Base-by-base conservation (phyloP, 2,888 invertebrate species). In the Catotricha subobsoleta region DNA sequence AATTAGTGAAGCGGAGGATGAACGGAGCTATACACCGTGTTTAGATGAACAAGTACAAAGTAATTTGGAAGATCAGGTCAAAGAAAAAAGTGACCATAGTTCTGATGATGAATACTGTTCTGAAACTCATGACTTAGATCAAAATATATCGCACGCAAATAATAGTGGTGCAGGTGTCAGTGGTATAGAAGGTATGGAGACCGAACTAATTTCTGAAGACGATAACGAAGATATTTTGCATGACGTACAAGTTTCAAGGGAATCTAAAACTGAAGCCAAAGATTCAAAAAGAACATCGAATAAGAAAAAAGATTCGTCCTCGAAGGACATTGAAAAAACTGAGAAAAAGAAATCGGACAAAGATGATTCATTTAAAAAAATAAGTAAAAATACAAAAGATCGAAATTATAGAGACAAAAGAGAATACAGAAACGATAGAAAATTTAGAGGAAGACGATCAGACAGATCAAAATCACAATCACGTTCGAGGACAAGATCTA, bases 301-400 rank as follows among this genome's bases (percentile, higher is more conserved):
- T 73, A 73, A 53, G 1, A 16, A 31, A 15, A 15, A 31, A 23
- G 31, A 42, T 23, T 25, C 23, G 21, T 23, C 16, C 19, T 88
- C 88, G 67, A 87, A 86, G 53, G 86, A 86, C 56, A 65, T 81
- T 10, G 79, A 80, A 34, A 82, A 80, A 57, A 79, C 67, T 48
- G 76, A 73, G 16, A 82, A 80, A 55, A 82, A 78, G 51, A 66
- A 80, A 45, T 84, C 76, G 52, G 88, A 87, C 54, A 68, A 86
- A 7, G 80, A 79, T 37, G 74, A 73, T 42, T 41, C 44, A 10
- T 51, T 49, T 38, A 31, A 36, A 12, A 25, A 8, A 8, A 13
- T 3, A 3, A 12, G 15, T n/a, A 31, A 30, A 18, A 43, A 63
- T 63, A 36, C 57, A 56, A 34, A 44, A 42, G 38, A 52, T 49